Conservation (phyloP, 2,797 vertebrate species). For the Ctenopoma kingsleyae region DNA sequence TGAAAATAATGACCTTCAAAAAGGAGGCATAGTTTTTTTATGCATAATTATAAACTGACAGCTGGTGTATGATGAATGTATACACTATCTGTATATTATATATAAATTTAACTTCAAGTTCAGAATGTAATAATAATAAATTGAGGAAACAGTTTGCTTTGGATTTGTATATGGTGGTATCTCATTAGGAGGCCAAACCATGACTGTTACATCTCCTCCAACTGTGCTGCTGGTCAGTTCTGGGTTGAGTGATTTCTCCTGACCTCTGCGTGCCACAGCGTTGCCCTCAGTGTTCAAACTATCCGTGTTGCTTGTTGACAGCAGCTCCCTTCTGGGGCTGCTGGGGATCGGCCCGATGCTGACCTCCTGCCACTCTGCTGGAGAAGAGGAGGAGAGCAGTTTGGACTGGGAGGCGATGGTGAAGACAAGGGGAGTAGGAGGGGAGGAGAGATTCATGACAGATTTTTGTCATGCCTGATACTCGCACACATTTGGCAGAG, state of each 20-base stretch:
- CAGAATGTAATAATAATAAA: not conserved
- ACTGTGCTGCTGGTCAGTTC: constrained; percentile 62
- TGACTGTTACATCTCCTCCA: constrained; percentile 64
- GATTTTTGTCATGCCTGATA: constrained; percentile 41
- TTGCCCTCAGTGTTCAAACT: constrained; percentile 73
- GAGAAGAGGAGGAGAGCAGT: constrained; percentile 48
- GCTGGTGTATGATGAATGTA: not conserved
- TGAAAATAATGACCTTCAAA: not conserved
- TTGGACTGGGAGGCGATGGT: constrained; percentile 49
- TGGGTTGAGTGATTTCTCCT: constrained; percentile 74
- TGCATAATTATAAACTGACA: not conserved
- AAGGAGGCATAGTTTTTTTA: not conserved
- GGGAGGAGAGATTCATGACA: constrained; percentile 54
- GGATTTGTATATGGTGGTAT: constrained; percentile 33
- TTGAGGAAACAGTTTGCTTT: constrained; percentile 8
- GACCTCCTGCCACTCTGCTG: constrained; percentile 78
- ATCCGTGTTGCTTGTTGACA: constrained; percentile 78
- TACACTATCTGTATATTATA: not conserved
- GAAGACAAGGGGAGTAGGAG: constrained; percentile 53
- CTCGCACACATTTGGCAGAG: constrained; percentile 35
- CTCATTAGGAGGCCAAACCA: constrained; percentile 60
- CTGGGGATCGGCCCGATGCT: constrained; percentile 68
- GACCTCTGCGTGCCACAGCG: constrained; percentile 72
- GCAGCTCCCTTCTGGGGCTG: constrained; percentile 74
- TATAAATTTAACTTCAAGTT: constrained; percentile 1